Conservation (phyloP, 2,888 invertebrate species). For the Cephonodes hylas region DNA sequence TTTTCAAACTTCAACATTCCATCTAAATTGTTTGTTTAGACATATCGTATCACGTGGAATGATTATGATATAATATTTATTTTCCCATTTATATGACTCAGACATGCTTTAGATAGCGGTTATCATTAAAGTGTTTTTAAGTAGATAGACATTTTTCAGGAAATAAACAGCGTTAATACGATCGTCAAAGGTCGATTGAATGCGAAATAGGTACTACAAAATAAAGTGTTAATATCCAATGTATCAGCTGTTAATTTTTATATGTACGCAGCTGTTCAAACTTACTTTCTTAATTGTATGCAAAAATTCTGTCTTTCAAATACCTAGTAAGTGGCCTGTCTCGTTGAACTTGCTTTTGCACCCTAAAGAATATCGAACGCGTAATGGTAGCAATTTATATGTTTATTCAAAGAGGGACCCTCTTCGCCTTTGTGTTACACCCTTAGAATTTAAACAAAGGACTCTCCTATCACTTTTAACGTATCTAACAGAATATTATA, state of each 20-base stretch:
- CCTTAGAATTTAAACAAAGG: neutral
- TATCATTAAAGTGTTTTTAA: too few relatives aligned
- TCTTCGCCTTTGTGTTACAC: slow-evolving; percentile 23
- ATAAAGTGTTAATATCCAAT: too few relatives aligned
- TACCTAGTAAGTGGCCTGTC: neutral
- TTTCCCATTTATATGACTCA: neutral
- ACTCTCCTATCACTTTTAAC: neutral
- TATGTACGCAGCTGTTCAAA: slow-evolving; percentile 20
- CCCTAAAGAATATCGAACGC: slow-evolving; percentile 52
- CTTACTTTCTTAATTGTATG: neutral
- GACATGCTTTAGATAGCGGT: too few relatives aligned
- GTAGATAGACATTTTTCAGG: too few relatives aligned
- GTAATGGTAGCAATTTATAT: slow-evolving; percentile 49
- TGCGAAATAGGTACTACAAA: too few relatives aligned
- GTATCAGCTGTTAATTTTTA: slow-evolving; percentile 10
- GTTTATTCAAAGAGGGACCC: slow-evolving; percentile 42
- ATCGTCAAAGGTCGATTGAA: too few relatives aligned
- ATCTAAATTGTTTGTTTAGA: neutral
- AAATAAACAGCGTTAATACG: too few relatives aligned
- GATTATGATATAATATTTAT: neutral
- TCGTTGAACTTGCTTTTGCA: slow-evolving; percentile 32
- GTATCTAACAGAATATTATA: neutral
- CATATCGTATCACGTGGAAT: neutral
- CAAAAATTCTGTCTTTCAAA: neutral
- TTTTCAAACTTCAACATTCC: neutral